Conservation (phyloP, 2,888 invertebrate genomes). For the Ochropleura plecta region DNA sequence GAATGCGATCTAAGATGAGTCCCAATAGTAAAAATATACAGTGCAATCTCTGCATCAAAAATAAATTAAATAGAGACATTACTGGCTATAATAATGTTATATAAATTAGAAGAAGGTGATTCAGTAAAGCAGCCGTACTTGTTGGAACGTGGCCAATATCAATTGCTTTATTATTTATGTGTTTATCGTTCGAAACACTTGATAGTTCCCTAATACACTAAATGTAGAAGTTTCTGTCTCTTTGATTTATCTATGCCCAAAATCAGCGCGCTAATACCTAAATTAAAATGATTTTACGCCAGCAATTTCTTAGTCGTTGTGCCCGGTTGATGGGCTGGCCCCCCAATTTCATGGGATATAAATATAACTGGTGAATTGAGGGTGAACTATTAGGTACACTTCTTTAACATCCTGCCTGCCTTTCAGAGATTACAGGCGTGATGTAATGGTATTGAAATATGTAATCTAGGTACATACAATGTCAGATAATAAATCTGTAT, state of each 20-base stretch:
- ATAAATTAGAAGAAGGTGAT: conserved; percentile 32
- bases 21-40: not conserved
- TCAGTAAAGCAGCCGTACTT: conserved; percentile 15
- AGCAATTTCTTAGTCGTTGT: too few relatives aligned
- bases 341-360: too few relatives aligned
- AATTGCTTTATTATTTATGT: conserved; percentile 27
- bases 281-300: too few relatives aligned
- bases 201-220: not conserved
- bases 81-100: not conserved
- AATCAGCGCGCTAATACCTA: not conserved
- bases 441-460: too few relatives aligned
- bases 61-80: conserved; percentile 33
- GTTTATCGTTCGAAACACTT: conserved; percentile 9
- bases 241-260: not conserved
- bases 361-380: too few relatives aligned
- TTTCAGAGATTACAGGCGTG: too few relatives aligned
- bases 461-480: not conserved
- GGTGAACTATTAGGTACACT: too few relatives aligned
- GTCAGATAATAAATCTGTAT: not conserved
- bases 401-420: too few relatives aligned
- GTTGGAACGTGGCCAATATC: conserved; percentile 36
- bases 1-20: conserved; percentile 4
- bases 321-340: too few relatives aligned
- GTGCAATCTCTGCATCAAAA: conserved; percentile 10
- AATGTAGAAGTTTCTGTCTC: not conserved